phyloP scores from a whole-genome alignment of 2,797 vertebrate species.

The Diplodus puntazzo region DNA sequence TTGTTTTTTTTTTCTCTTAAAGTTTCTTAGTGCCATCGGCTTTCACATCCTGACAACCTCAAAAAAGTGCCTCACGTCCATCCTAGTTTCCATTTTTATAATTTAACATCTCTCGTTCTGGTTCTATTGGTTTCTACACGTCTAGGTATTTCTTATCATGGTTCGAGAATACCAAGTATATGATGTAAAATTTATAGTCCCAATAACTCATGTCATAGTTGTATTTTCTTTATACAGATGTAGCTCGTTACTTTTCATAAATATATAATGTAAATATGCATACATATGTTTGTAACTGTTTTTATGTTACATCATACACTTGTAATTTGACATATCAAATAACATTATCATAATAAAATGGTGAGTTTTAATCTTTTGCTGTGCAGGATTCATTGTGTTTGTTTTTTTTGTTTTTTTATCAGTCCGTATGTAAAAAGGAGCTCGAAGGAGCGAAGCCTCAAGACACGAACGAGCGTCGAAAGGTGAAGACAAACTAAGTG shows the following conservation, averaged over 20 bases:
- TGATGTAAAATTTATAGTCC: conserved; percentile 93
- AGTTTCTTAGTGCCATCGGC: conserved; percentile 86
- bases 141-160: conserved; percentile 86
- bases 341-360: conserved; percentile 94
- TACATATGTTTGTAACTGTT: conserved; percentile 96
- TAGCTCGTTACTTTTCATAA: conserved; percentile 93
- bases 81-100: conserved; percentile 89
- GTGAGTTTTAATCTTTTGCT: conserved; percentile 89
- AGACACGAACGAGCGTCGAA: too few relatives aligned
- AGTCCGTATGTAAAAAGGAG: neutral
- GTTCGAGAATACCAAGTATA: conserved; percentile 89
- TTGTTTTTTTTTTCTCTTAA: conserved; percentile 48
- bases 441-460: too few relatives aligned
- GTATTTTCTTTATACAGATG: conserved; percentile 93
- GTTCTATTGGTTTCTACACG: conserved; percentile 86
- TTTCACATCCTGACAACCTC: conserved; percentile 91
- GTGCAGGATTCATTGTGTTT: conserved; percentile 50
- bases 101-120: conserved; percentile 88
- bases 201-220: conserved; percentile 91
- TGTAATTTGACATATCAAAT: conserved; percentile 95
- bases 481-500: too few relatives aligned
- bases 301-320: conserved; percentile 94
- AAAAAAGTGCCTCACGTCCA: conserved; percentile 97
- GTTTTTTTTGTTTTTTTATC: neutral
- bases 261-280: conserved; percentile 97